These are phyloP conservation scores for Pentamera pediparva DNA, from an alignment of 53 echinoderm and acorn worm genomes.

Conservation along the genomic window DNA sequence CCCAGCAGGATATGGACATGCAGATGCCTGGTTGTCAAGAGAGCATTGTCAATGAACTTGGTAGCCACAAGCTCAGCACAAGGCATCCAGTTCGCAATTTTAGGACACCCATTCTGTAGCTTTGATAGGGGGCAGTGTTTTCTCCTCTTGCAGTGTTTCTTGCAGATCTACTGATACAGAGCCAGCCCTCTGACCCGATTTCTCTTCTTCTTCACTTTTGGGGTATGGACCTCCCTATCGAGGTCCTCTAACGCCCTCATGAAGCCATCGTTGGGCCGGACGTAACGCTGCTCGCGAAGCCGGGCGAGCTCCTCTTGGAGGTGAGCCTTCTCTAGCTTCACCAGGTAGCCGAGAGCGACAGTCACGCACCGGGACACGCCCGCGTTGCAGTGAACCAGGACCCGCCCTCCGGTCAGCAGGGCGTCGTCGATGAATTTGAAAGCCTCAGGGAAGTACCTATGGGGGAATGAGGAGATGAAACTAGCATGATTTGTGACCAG, in stretches of 20 bases:
- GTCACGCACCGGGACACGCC: conserved; percentile 76
- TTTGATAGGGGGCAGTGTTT: no score
- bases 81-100: no score
- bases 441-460: conserved; percentile 70
- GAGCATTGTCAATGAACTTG: no score
- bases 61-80: no score
- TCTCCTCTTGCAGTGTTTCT: no score
- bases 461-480: not conserved
- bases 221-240: conserved; percentile 20
- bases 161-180: no score
- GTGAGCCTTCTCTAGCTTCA: conserved; percentile 49
- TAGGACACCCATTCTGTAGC: no score
- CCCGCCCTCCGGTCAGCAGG: conserved; percentile 43
- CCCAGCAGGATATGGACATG: no score
- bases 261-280: conserved; percentile 81
- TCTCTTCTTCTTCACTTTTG: conserved; percentile 4
- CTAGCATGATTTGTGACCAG: not conserved
- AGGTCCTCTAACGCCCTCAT: conserved; percentile 50
- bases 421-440: conserved; percentile 66
- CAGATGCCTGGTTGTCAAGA: no score
- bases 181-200: not conserved
- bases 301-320: conserved; percentile 44
- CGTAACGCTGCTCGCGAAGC: conserved; percentile 42
- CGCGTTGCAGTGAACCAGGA: conserved; percentile 88
- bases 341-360: conserved; percentile 64